Conservation (phyloP, 2,113 vertebrate species). For the Amphilophus citrinellus region DNA sequence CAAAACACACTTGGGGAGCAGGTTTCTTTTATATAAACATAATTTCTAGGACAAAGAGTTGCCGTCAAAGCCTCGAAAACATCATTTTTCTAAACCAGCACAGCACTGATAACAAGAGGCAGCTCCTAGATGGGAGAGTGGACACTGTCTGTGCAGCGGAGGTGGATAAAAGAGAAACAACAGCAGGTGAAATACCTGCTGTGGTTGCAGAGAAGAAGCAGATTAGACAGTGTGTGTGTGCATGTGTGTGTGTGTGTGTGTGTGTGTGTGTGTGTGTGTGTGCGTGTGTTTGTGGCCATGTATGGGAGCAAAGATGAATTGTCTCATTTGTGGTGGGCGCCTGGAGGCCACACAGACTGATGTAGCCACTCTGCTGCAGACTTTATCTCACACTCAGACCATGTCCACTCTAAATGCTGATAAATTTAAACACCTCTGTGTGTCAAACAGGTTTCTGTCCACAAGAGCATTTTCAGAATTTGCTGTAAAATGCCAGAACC, state of each 20-base stretch:
- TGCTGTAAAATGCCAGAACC: background rate
- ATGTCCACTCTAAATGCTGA: slow-evolving; percentile 46
- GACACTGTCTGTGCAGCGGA: slow-evolving; percentile 7
- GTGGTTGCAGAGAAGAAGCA: slow-evolving; percentile 45
- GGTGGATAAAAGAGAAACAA: slow-evolving; percentile 29
- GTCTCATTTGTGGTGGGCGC: slow-evolving; percentile 81
- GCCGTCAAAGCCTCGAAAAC: background rate
- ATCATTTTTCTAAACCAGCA: background rate
- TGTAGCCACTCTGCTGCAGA: slow-evolving; percentile 36
- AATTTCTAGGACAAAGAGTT: background rate
- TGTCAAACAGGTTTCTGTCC: background rate
- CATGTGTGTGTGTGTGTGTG: slow-evolving; percentile 31
- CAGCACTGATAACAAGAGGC: background rate
- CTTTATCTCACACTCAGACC: slow-evolving; percentile 59
- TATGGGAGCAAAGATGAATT: slow-evolving; percentile 78
- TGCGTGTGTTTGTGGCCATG: slow-evolving; percentile 29
- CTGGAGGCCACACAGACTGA: slow-evolving; percentile 71
- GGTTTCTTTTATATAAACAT: background rate
- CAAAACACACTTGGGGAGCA: background rate
- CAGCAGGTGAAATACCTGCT: slow-evolving; percentile 62
- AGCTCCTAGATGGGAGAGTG: background rate
- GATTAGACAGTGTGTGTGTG: slow-evolving; percentile 23
- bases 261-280: background rate
- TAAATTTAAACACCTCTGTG: slow-evolving; percentile 20
- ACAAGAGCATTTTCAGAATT: background rate